A percentile compares a stretch with the other conserved stretches of the same genome.
phyloP scores from a whole-genome alignment of 2,797 vertebrate species.

The Macroramphosus scolopax region DNA sequence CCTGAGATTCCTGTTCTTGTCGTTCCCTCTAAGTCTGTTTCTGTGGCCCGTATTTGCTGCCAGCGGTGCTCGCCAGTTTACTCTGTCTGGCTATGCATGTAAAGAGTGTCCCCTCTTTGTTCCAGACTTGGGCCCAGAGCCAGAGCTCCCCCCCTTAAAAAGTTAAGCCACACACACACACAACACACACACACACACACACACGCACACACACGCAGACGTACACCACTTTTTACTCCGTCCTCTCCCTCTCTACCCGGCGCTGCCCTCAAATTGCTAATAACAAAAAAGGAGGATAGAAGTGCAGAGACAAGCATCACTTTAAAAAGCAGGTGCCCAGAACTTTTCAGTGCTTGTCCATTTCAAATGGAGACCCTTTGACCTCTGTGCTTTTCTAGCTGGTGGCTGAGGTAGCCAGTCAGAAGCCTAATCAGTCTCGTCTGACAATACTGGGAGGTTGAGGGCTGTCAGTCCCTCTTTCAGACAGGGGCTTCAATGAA shows the following conservation, averaged over 20 bases:
- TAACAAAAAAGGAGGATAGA: slow-evolving; percentile 70
- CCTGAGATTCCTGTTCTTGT: slow-evolving; percentile 27
- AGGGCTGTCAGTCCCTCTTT: slow-evolving; percentile 80
- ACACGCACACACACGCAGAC: slow-evolving; percentile 25
- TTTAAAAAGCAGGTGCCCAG: slow-evolving; percentile 84
- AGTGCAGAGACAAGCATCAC: slow-evolving; percentile 70
- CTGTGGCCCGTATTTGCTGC: slow-evolving; percentile 67
- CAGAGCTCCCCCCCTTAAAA: slow-evolving; percentile 80
- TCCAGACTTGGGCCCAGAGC: slow-evolving; percentile 72
- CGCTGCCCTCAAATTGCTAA: slow-evolving; percentile 68
- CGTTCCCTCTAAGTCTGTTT: slow-evolving; percentile 46
- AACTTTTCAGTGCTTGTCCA: slow-evolving; percentile 74
- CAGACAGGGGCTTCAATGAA: slow-evolving; percentile 72
- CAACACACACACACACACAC: slow-evolving; percentile 29
- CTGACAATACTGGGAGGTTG: slow-evolving; percentile 78
- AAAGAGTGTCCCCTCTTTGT: slow-evolving; percentile 85
- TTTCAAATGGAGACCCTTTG: slow-evolving; percentile 80
- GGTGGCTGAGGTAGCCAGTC: slow-evolving; percentile 76
- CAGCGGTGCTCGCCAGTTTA: slow-evolving; percentile 71
- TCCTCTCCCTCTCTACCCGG: slow-evolving; percentile 57
- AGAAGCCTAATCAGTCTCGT: slow-evolving; percentile 76
- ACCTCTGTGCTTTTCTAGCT: slow-evolving; percentile 72
- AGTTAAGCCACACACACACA: slow-evolving; percentile 68
- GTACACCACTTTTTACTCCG: too few species aligned
- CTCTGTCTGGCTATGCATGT: slow-evolving; percentile 84